Base-by-base conservation (phyloP, 2,888 invertebrate genomes). In the Plusia festucae region DNA sequence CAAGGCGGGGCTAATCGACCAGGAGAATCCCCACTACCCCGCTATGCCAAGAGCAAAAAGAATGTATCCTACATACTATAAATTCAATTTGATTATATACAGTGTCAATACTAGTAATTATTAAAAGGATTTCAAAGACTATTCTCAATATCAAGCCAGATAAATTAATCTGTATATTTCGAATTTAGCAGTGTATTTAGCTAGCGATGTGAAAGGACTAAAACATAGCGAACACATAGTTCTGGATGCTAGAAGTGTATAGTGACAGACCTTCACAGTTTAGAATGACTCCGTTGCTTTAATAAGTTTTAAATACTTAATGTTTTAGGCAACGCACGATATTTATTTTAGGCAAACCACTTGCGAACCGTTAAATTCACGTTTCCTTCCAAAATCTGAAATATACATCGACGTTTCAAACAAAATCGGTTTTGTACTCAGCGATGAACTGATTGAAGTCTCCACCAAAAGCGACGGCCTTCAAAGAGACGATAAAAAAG, bases 221-320 rank as follows among this genome's bases (percentile, higher is more conserved):
- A 77, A 82, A 78, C 74, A 81, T 71, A 80, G 77, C 78, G 76
- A 86, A 81, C 82, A 82, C 74, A 78, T 81, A 81, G 78, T 81
- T 80, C 76, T 82, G 84, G 71, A 70, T 76, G 68, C 73, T 76
- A 61, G 68, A 68, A 81, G 76, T 65, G 53, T 70, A 61, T 53
- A 62, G 70, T 79, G 74, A 74, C 64, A 60, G 65, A 51, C 73
- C 65, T 63, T 73, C 73, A 73, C 58, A 57, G 54, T 54, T 56
- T 24, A 22, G 44, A 61, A 53, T 59, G 60, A 75, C 71, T 71
- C 74, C 53, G 74, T 81, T 75, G 77, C 70, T 82, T 73, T 56
- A 66, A 68, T 70, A 73, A 72, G 60, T 61, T 22, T 7, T 18
- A 18, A 46, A 9, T 2, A 9, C 9, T 2, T 16, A 9, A 49